These are phyloP conservation scores for Channa maculata DNA, from an alignment of 2,113 vertebrate genomes.

Conservation along the genomic window DNA sequence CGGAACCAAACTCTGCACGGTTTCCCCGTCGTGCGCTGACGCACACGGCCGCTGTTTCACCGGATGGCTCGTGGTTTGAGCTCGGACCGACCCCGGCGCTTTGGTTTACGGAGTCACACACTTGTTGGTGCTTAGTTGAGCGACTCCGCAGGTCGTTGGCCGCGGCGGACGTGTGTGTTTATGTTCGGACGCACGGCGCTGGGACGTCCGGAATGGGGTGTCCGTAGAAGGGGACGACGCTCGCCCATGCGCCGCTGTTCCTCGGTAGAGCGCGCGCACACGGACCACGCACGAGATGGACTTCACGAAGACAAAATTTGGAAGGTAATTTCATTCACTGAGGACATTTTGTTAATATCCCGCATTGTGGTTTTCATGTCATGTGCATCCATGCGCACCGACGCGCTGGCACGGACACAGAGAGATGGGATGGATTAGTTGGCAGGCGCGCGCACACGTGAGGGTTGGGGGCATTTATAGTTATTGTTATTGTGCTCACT, in stretches of 20 bases:
- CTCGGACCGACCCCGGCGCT: neutral
- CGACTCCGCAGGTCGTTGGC: slow-evolving; percentile 6
- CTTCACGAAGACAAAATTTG: slow-evolving; percentile 90
- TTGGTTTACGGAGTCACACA: neutral
- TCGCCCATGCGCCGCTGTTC: slow-evolving; percentile 20
- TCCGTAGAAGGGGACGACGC: slow-evolving; percentile 48
- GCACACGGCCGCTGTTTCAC: neutral
- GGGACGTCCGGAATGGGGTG: slow-evolving; percentile 73
- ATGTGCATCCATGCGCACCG: slow-evolving; percentile 57
- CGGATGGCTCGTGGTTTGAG: neutral
- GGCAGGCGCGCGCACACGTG: slow-evolving; percentile 22
- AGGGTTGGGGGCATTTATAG: neutral
- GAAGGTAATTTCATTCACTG: slow-evolving; percentile 83
- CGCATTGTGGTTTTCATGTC: neutral
- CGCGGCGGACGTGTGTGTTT: slow-evolving; percentile 45
- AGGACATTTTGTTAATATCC: neutral
- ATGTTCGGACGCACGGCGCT: slow-evolving; percentile 50
- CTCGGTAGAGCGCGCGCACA: slow-evolving; percentile 39
- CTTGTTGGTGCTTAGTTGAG: neutral
- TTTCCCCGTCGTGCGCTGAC: neutral
- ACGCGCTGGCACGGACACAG: slow-evolving; percentile 35
- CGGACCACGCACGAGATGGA: slow-evolving; percentile 81
- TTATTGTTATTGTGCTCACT: neutral
- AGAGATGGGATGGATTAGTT: slow-evolving; percentile 63
- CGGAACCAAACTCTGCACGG: slow-evolving; percentile 29